Evolutionary conservation across 2,888 invertebrate genomes (phyloP), one percentile per base, ranked within the genome.

Genomic region (Drosophila rellima): DNA sequence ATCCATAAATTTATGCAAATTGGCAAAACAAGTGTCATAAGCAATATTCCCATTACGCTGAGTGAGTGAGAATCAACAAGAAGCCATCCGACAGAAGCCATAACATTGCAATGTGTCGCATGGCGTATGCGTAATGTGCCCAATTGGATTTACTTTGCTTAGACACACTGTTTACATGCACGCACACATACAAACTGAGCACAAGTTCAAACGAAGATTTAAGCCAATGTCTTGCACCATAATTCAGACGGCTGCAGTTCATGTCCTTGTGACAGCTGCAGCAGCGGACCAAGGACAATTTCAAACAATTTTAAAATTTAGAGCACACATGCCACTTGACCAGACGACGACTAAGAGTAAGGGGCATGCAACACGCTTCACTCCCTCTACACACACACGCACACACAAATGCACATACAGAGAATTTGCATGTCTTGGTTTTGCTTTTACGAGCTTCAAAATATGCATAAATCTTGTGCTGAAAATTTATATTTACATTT

Each of bases 401-500:
- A 26, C 57, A 40, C 54, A 23, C 47, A 13, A 35, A 35, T 39
- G 31, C 45, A 6, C 15, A 50, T 5, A 52, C 20, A 39, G 56
- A 31, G 39, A 54, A 72, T 72, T 56, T 72, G 63, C 51, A 39
- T 68, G 77, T 57, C 80, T 78, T 74, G 56, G 20, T 20, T 51
- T 40, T 65, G 69, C 50, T 50, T 61, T 63, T 75, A 55, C 63
- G 63, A 64, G 70, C 79, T 68, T 67, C 86, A 85, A 83, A 83
- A 89, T 89, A 85, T 88, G 88, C 90, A 85, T 86, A 86, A 86
- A 86, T 86, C 88, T 89, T 83, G 48, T 74, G 81, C 64, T 80
- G 64, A 63, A 89, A 88, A 89, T 89, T 61, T 88, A 85, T 88
- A 90, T 86, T 90, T 90, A 87, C 87, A 90, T 86, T 89, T 87